phyloP scores from a whole-genome alignment of 2,888 invertebrate species.

The Laspeyria flexula region DNA sequence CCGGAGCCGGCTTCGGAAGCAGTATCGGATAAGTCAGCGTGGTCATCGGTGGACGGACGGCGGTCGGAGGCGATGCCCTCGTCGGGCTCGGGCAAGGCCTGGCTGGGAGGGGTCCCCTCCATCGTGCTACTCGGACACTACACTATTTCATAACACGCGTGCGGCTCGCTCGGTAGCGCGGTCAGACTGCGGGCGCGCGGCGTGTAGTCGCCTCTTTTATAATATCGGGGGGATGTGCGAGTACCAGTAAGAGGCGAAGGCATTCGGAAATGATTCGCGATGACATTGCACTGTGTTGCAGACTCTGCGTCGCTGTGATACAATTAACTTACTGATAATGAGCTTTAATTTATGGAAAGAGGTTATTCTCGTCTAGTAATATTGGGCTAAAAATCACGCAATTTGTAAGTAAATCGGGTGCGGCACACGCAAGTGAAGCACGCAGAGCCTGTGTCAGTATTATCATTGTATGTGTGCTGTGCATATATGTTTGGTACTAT shows the following conservation, averaged over 20 bases:
- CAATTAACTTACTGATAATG: constrained; percentile 29
- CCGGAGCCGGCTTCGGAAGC: constrained; percentile 88
- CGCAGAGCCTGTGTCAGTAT: constrained; percentile 12
- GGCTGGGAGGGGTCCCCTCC: constrained; percentile 75
- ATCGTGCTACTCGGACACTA: constrained; percentile 64
- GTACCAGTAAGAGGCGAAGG: constrained; percentile 76
- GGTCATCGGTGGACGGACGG: constrained; percentile 86
- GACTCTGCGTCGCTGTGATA: constrained; percentile 58
- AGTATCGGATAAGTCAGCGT: constrained; percentile 89
- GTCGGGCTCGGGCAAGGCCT: constrained; percentile 70
- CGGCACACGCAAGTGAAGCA: constrained; percentile 36
- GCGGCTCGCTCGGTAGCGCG: constrained; percentile 75
- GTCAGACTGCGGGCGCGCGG: constrained; percentile 82
- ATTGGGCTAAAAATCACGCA: constrained; percentile 28
- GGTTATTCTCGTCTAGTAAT: constrained; percentile 33
- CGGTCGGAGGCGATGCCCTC: constrained; percentile 82
- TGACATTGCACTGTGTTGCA: constrained; percentile 67
- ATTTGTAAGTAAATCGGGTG: constrained; percentile 20
- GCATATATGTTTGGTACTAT: too few species aligned
- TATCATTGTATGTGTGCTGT: constrained; percentile 13
- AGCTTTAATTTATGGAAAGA: constrained; percentile 35
- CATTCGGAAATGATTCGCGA: constrained; percentile 70
- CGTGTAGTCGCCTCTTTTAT: constrained; percentile 69
- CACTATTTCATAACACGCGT: constrained; percentile 73
- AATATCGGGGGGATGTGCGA: constrained; percentile 78